Conservation (phyloP, 2,113 vertebrate genomes). For the Sitta europaea region DNA sequence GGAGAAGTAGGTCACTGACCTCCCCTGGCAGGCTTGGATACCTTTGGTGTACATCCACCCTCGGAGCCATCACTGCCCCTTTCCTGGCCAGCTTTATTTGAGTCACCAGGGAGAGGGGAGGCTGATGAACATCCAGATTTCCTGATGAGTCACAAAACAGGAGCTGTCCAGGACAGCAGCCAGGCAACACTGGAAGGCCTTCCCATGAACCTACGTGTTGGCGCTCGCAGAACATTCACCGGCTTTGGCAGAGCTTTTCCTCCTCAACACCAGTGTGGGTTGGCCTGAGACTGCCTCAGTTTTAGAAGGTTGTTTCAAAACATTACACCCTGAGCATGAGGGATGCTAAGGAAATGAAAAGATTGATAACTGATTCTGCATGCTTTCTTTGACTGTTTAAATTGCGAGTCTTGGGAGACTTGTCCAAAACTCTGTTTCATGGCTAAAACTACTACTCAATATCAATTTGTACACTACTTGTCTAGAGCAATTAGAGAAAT, state of each 20-base stretch:
- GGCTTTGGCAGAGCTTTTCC: not conserved
- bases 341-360: not conserved
- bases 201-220: accelerated
- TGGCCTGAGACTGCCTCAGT: not conserved
- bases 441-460: not conserved
- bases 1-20: not conserved
- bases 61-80: not conserved
- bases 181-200: not conserved
- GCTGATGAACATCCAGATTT: not conserved
- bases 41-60: not conserved
- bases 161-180: not conserved
- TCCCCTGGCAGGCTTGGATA: not conserved
- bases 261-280: not conserved
- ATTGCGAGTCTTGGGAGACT: not conserved
- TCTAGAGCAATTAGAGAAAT: not conserved
- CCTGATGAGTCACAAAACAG: not conserved
- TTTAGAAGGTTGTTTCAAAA: not conserved
- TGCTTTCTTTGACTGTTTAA: not conserved
- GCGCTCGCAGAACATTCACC: not conserved
- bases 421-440: not conserved
- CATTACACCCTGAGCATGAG: not conserved
- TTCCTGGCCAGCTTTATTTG: not conserved
- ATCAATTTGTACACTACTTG: not conserved
- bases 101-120: not conserved
- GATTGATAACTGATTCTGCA: not conserved